Evolutionary conservation across 1,140 invertebrate genomes (phyloP).

Genomic region (Argopecten irradians): DNA sequence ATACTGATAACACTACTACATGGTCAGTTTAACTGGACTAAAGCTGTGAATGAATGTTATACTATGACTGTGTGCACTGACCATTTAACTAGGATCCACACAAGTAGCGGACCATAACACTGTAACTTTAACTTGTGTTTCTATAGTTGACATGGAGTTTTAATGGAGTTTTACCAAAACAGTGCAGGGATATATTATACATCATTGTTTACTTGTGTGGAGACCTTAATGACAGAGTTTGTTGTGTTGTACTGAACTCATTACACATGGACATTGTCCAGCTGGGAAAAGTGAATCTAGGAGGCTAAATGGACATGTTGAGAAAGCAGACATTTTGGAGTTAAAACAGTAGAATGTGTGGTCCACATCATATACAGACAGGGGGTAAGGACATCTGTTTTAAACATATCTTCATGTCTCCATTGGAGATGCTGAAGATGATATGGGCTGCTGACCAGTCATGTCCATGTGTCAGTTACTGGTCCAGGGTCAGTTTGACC

Average conservation of each 20-base stretch:
- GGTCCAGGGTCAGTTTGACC: not conserved
- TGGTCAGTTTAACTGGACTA: conserved; percentile 21
- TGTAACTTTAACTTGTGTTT: not conserved
- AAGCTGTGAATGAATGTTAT: not conserved
- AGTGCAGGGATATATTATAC: not conserved
- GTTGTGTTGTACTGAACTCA: not conserved
- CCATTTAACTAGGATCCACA: not conserved
- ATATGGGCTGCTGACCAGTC: not conserved
- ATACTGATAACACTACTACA: conserved; percentile 22
- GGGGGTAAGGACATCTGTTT: not conserved
- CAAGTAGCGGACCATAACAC: not conserved
- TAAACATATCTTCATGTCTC: not conserved
- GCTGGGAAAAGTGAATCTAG: not conserved
- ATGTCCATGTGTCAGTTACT: not conserved
- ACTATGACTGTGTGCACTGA: not conserved
- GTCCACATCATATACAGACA: not conserved
- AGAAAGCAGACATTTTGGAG: not conserved
- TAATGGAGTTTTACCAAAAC: conserved; percentile 11
- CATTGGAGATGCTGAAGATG: not conserved
- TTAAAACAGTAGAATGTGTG: conserved; percentile 9
- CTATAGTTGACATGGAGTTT: not conserved
- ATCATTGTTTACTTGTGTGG: not conserved
- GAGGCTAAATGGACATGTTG: not conserved
- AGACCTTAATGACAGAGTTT: not conserved
- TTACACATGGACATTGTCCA: not conserved